Base-by-base conservation (phyloP, 2,888 invertebrate species). In the Halocaridina rubra region DNA sequence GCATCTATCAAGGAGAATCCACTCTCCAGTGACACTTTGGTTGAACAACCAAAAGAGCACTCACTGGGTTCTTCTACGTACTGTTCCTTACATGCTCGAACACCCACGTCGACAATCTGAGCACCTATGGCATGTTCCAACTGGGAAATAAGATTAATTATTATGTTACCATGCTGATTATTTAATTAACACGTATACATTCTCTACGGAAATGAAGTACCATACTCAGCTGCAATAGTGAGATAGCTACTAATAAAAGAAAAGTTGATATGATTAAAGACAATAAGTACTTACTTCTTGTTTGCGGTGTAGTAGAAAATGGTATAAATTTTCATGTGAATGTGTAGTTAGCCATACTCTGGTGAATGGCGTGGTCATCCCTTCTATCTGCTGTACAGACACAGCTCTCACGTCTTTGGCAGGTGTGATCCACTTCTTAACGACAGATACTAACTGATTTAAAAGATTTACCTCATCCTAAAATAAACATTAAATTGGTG, bases 1-100 rank as follows among this genome's bases (percentile, higher is more conserved):
- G 84, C 81, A 32, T 87, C 87, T 27, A 87, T 81, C 64, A 87
- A 77, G 22, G 76, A 39, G 30, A 84, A 71, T 22, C 67, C 74
- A 4, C 61, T 78, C n/a, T 74, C 69, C 27, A 85, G 57, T 0
- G 74, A 29, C 5, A 67, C 72, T 3, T 33, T 57, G 27, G 77
- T 69, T 59, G 76, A 76, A 33, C 87, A 87, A 3, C 87, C 82
- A 27, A 33, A 39, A 13, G 30, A 22, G 29, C 84, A 85, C 27
- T 24, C 30, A 7, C 72, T 61, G 8, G 61, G 29, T 24, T 61
- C 33, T 27, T 76, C 59, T n/a, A 61, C 33, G 22, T 39, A 32
- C 5, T 32, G 29, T 13, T 79, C 84, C 46, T 53, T 30, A 22
- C 84, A 84, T n/a, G 71, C 19, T 3, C 79, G 64, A 29, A 84